These are phyloP conservation scores for Corynorhinus townsendii DNA, from an alignment of 2,113 vertebrate genomes.

Conservation along the genomic window DNA sequence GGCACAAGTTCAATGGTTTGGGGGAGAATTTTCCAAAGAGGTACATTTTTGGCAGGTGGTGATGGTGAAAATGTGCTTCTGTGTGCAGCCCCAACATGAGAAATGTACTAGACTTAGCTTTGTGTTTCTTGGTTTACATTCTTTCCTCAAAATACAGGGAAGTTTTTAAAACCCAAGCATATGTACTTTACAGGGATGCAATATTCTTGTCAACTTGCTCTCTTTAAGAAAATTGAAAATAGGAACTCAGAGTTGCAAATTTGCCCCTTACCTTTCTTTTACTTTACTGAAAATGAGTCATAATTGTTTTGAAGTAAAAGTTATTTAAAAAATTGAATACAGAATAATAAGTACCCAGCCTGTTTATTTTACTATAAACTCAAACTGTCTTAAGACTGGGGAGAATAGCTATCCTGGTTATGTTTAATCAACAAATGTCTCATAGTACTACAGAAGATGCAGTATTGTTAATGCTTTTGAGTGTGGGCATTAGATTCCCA, in stretches of 20 bases:
- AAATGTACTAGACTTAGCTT: constrained; percentile 6
- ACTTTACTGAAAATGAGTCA: constrained; percentile 1
- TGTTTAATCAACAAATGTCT: background rate
- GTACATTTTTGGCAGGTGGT: background rate
- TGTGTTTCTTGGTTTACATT: constrained; percentile 30
- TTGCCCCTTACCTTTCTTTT: background rate
- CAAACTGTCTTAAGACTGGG: background rate
- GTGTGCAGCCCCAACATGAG: background rate
- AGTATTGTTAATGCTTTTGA: background rate
- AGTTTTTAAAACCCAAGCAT: background rate
- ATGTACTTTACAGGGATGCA: background rate
- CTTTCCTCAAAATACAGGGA: background rate
- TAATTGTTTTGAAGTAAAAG: background rate
- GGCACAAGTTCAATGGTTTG: constrained; percentile 55
- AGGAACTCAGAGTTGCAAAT: background rate
- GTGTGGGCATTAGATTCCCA: background rate
- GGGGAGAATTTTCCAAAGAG: constrained; percentile 42
- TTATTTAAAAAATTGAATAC: background rate
- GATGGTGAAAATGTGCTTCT: background rate
- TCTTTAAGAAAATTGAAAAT: background rate
- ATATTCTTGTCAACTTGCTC: background rate
- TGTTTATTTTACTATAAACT: constrained; percentile 1
- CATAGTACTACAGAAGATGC: background rate
- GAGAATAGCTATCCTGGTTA: background rate
- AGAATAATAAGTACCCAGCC: background rate